phyloP scores from a whole-genome alignment of 2,888 invertebrate genomes.

The Protodeltote pygarga region DNA sequence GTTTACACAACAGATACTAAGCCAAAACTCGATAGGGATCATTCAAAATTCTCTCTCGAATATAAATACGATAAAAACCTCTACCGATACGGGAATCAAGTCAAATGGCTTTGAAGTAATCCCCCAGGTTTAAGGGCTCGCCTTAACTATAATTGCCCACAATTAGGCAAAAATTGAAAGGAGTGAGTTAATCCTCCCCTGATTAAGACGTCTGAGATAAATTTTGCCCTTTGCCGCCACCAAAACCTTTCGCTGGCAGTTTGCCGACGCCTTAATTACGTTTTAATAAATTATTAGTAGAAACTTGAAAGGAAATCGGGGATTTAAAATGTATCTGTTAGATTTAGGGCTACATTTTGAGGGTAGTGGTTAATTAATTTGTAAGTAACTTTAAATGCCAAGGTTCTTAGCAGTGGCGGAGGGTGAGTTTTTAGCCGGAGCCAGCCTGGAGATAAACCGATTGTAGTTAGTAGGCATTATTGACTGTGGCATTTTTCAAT shows the following conservation, averaged over 20 bases:
- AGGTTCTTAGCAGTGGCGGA: constrained; percentile 7
- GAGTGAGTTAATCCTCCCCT: constrained; percentile 37
- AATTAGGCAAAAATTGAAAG: constrained; percentile 56
- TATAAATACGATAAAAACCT: constrained; percentile 15
- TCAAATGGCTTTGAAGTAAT: constrained; percentile 26
- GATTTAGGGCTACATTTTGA: constrained; percentile 19
- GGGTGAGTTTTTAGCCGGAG: not conserved
- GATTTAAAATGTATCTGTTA: constrained; percentile 40
- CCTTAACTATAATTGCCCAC: constrained; percentile 44
- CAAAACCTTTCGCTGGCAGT: constrained; percentile 51
- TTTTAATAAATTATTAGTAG: constrained; percentile 68
- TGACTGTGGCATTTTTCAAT: too few species aligned
- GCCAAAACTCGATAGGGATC: constrained; percentile 8
- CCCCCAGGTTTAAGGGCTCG: constrained; percentile 18
- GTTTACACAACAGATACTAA: constrained; percentile 16
- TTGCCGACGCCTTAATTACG: constrained; percentile 59
- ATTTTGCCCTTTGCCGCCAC: constrained; percentile 49
- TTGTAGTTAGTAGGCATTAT: too few species aligned
- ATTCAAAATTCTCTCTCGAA: constrained; percentile 27
- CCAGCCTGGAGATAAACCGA: too few species aligned
- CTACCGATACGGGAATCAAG: constrained; percentile 28
- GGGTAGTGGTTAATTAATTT: constrained; percentile 14
- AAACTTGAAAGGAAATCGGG: constrained; percentile 46
- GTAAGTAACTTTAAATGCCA: not conserved
- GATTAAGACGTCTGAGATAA: constrained; percentile 50